phyloP scores from a whole-genome alignment of 1,140 invertebrate genomes.

The Drosophila chauvacae region DNA sequence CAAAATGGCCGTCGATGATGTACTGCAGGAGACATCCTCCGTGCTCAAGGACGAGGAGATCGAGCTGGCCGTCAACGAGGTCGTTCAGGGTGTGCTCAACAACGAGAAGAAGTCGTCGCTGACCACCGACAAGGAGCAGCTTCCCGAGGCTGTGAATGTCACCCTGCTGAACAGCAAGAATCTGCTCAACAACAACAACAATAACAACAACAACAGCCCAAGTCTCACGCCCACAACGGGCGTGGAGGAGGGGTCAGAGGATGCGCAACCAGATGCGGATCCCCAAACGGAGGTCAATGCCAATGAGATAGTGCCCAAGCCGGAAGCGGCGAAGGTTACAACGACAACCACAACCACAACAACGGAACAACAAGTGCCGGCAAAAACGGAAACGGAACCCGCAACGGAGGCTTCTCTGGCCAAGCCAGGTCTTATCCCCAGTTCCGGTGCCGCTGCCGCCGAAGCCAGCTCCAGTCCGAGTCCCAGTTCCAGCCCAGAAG shows the following conservation, averaged over 20 bases:
- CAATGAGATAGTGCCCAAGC: slow-evolving; percentile 56
- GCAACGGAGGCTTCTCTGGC: slow-evolving; percentile 3
- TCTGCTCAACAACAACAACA: slow-evolving; percentile 74
- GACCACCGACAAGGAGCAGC: slow-evolving; percentile 10
- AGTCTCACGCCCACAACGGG: slow-evolving; percentile 13
- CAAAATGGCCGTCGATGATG: slow-evolving; percentile 76
- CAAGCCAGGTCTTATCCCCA: slow-evolving; percentile 4
- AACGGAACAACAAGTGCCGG: slow-evolving; percentile 9
- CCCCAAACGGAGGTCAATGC: slow-evolving; percentile 58
- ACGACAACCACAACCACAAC: slow-evolving; percentile 21
- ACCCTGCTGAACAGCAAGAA: slow-evolving; percentile 79
- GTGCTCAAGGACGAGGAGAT: slow-evolving; percentile 86
- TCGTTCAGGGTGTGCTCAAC: slow-evolving; percentile 83
- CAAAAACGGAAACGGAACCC: slow-evolving; percentile 15
- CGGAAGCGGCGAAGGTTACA: slow-evolving; percentile 13
- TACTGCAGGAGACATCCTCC: slow-evolving; percentile 84
- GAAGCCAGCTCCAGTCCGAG: slow-evolving; percentile 6
- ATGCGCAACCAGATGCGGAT: background rate
- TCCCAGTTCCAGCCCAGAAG: slow-evolving; percentile 31
- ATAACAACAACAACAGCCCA: slow-evolving; percentile 52
- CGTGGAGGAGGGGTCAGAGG: slow-evolving; percentile 3
- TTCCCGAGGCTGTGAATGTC: slow-evolving; percentile 56
- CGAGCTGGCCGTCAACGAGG: slow-evolving; percentile 85
- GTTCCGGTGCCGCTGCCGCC: background rate
- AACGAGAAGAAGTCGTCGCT: slow-evolving; percentile 72